Evolutionary conservation across 1,140 invertebrate species (phyloP).

Genomic region (Drosophila paulistorum): DNA sequence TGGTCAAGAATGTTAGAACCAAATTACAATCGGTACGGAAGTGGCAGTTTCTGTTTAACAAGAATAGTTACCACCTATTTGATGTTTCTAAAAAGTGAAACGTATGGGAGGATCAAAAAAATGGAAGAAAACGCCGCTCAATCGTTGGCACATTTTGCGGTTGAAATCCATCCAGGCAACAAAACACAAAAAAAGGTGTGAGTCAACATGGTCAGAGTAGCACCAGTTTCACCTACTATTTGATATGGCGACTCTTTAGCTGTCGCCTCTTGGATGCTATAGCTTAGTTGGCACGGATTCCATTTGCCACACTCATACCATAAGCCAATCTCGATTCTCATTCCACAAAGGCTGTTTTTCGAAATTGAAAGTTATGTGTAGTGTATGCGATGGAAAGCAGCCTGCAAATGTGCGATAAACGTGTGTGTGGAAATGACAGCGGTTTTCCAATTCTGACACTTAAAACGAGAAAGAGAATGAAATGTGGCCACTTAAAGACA

Average conservation of each 20-base stretch:
- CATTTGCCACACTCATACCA: constrained; percentile 6
- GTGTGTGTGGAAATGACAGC: constrained; percentile 7
- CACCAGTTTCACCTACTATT: not conserved
- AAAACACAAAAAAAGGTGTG: not conserved
- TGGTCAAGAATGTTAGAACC: not conserved
- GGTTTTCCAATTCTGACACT: constrained; percentile 14
- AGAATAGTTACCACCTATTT: not conserved
- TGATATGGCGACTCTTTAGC: constrained; percentile 3
- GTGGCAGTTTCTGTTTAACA: not conserved
- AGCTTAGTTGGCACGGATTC: constrained; percentile 20
- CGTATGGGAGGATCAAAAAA: too few relatives aligned
- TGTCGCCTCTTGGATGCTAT: constrained; percentile 3
- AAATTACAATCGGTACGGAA: not conserved
- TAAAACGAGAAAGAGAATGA: not conserved
- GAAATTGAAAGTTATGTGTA: constrained; percentile 19
- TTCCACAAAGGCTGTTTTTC: constrained; percentile 1
- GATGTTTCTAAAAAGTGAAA: not conserved
- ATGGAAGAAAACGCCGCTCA: not conserved
- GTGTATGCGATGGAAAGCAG: not conserved
- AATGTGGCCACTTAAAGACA: not conserved
- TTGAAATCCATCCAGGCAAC: constrained; percentile 6
- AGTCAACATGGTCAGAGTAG: not conserved
- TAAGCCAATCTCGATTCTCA: too few relatives aligned
- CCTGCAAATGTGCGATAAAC: constrained; percentile 26
- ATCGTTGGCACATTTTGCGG: constrained; percentile 22